A percentile compares a stretch with the other conserved stretches of the same genome.
Evolutionary conservation across 2,797 vertebrate species (phyloP).

Genomic region (Ctenopoma multispine): DNA sequence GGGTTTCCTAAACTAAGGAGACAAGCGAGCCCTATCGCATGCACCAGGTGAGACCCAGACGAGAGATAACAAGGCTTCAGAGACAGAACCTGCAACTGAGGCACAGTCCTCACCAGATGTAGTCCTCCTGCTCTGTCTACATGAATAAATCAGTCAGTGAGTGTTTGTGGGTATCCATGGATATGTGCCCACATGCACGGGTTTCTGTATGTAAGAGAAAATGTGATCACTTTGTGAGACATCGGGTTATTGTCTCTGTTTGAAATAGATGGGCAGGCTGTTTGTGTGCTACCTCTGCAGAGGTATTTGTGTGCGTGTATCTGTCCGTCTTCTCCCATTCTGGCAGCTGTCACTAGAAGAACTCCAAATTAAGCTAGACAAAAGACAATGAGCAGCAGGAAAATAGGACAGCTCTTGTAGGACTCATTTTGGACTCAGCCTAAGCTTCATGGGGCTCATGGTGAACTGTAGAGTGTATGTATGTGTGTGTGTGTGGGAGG

Average conservation of each 20-base stretch:
- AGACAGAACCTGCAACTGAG: constrained; percentile 26
- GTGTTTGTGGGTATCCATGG: neutral
- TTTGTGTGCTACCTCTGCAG: constrained; percentile 14
- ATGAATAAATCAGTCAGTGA: neutral
- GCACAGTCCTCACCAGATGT: constrained; percentile 21
- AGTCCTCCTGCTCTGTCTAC: constrained; percentile 9
- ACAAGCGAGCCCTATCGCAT: constrained; percentile 43
- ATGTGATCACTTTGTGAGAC: neutral
- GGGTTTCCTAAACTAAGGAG: constrained; percentile 57
- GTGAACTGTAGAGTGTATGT: constrained; percentile 37
- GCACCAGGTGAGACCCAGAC: constrained; percentile 66
- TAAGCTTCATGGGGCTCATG: constrained; percentile 54
- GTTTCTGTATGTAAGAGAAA: neutral
- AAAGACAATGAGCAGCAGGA: constrained; percentile 65
- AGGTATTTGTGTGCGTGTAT: constrained; percentile 26
- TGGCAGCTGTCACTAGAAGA: constrained; percentile 73
- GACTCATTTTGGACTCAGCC: constrained; percentile 59
- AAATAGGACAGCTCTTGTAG: constrained; percentile 75
- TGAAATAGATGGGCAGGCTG: constrained; percentile 19
- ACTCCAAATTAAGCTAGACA: constrained; percentile 71
- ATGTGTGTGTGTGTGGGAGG: constrained; percentile 6
- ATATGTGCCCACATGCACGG: neutral
- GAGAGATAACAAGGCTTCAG: constrained; percentile 36
- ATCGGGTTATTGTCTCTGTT: constrained; percentile 9
- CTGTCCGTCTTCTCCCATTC: constrained; percentile 50